A percentile compares a stretch with the other conserved stretches of the same genome.
Evolutionary conservation across 2,888 invertebrate genomes (phyloP).

Genomic region (Ferrisia virgata): DNA sequence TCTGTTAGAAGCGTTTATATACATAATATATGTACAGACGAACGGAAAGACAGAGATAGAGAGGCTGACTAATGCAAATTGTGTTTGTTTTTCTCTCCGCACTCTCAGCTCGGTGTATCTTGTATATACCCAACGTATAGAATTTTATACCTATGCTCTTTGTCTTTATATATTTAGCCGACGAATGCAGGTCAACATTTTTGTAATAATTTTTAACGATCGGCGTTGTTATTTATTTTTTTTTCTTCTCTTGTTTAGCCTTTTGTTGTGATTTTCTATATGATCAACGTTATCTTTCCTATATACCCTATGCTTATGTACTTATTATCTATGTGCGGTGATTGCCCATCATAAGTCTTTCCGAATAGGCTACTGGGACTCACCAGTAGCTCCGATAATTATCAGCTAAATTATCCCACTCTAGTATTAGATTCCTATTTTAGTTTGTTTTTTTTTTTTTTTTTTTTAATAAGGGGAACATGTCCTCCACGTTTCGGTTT

Average conservation of each 20-base stretch:
- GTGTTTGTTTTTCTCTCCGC: slow-evolving; percentile 42
- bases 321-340: too few species aligned
- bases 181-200: slow-evolving; percentile 45
- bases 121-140: too few species aligned
- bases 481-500: neutral
- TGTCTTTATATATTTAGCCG: slow-evolving; percentile 46
- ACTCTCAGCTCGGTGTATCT: too few species aligned
- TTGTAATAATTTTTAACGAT: slow-evolving; percentile 46
- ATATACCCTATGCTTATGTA: too few species aligned
- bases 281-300: neutral
- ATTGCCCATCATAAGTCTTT: too few species aligned
- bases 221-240: slow-evolving; percentile 41
- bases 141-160: slow-evolving; percentile 21
- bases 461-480: neutral
- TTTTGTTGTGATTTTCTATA: slow-evolving; percentile 22
- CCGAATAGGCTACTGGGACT: too few species aligned
- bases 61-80: slow-evolving; percentile 44
- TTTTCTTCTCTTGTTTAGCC: slow-evolving; percentile 30
- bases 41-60: slow-evolving; percentile 26
- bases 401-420: slow-evolving; percentile 11
- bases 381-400: too few species aligned
- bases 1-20: neutral
- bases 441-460: neutral
- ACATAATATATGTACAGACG: slow-evolving; percentile 20
- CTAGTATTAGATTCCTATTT: too few species aligned